Evolutionary conservation across 2,113 vertebrate genomes (phyloP), one percentile per base, ranked within the genome.

Genomic region (Erythrocercus mccallii): DNA sequence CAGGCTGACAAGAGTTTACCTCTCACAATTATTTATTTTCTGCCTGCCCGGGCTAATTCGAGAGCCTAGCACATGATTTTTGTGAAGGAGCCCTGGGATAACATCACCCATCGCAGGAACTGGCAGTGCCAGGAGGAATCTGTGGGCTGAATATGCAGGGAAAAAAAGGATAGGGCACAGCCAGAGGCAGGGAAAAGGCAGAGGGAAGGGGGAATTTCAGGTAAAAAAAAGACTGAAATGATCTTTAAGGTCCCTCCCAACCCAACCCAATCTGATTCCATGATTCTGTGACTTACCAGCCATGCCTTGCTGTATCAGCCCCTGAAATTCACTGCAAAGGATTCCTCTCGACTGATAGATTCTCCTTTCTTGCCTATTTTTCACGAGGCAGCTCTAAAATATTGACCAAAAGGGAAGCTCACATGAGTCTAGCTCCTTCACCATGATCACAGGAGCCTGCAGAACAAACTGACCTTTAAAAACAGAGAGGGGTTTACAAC

Each of bases 41-140:
- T 45, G 7, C 17, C 78, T 72, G 10, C 19, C 11, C 6, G 42
- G 10, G 2, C 21, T 56, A 15, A 72, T 27, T 28, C n/a, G 57
- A 68, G 73, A 81, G 44, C n/a, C 13, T 64, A 17, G 24, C 19
- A 4, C 12, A 47, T 21, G 72, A 20, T 56, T 91, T 74, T 44
- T 53, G 64, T 35, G 42, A 24, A 66, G 79, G 64, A 31, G 50
- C 45, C 42, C 2, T 47, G 4, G 66, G 54, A 31, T 23, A 12
- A 10, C 3, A 3, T 42, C 80, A 30, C 9, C 2, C 12, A 0
- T 6, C 5, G 8, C 45, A 54, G 53, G 60, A 47, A 30, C 2
- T 64, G 7, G 11, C 25, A 24, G 40, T 3, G 30, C 70, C 2
- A 0, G 35, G 74, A 54, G 62, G 31, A 86, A 48, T 47, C 54